phyloP scores from a whole-genome alignment of 2,113 vertebrate genomes.

The Ahaetulla prasina region DNA sequence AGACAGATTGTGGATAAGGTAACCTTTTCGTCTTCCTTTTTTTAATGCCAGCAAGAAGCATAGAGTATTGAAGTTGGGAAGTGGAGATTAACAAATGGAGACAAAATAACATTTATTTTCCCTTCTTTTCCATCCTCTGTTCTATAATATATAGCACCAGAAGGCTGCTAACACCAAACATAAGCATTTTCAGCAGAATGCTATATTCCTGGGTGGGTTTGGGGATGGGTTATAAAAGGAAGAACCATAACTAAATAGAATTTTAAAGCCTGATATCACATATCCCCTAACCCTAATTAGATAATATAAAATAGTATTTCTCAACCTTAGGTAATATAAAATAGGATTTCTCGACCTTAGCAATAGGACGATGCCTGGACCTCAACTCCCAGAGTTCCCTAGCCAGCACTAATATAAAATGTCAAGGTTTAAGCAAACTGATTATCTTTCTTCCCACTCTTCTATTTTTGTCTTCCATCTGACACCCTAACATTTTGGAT shows the following conservation, averaged over 20 bases:
- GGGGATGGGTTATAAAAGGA: neutral
- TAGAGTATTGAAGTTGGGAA: neutral
- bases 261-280: neutral
- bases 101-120: neutral
- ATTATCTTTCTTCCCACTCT: neutral
- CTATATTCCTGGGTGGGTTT: neutral
- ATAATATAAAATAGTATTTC: neutral
- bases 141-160: neutral
- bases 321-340: neutral
- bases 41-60: neutral
- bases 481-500: neutral
- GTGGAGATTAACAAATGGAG: neutral
- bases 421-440: neutral
- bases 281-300: neutral
- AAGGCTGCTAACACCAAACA: neutral
- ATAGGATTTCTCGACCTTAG: neutral
- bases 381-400: neutral
- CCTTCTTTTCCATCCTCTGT: neutral
- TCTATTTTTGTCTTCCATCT: neutral
- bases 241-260: neutral
- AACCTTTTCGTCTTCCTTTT: neutral
- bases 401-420: neutral
- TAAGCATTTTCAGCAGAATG: neutral
- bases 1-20: neutral
- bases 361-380: neutral